Evolutionary conservation across 2,113 vertebrate species (phyloP).

Genomic region (Astatotilapia flaviijosephi): DNA sequence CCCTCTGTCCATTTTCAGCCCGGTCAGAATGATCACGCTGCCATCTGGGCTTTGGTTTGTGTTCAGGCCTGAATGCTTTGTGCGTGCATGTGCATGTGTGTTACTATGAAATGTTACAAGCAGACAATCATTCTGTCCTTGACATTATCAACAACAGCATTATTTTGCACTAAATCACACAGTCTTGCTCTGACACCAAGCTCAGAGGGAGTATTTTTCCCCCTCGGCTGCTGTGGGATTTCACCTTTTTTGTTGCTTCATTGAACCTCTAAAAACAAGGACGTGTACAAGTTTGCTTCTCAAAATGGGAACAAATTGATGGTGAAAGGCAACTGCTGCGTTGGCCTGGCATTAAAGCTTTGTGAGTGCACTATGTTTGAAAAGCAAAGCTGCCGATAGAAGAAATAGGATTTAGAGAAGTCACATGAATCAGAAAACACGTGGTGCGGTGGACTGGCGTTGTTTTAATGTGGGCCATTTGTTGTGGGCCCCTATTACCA

Average conservation of each 20-base stretch:
- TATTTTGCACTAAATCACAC: not conserved
- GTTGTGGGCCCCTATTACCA: not conserved
- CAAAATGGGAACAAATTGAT: not conserved
- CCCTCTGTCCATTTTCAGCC: not conserved
- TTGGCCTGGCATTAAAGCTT: not conserved
- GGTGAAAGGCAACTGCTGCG: not conserved
- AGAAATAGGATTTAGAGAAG: not conserved
- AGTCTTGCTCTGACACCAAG: not conserved
- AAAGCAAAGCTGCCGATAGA: not conserved
- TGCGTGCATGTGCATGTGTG: not conserved
- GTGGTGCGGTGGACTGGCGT: not conserved
- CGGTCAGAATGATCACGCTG: not conserved
- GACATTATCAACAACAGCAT: not conserved
- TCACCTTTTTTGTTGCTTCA: conserved; percentile 3
- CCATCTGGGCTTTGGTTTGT: conserved; percentile 9
- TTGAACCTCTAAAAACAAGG: conserved; percentile 3
- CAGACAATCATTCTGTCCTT: not conserved
- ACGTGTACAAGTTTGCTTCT: not conserved
- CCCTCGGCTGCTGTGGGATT: not conserved
- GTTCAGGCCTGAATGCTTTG: not conserved
- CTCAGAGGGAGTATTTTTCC: not conserved
- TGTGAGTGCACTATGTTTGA: not conserved
- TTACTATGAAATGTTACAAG: not conserved
- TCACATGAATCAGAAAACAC: not conserved
- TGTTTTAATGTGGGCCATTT: not conserved